These are phyloP conservation scores for Drosophila koepferae DNA, from an alignment of 2,888 invertebrate species.

Conservation along the genomic window DNA sequence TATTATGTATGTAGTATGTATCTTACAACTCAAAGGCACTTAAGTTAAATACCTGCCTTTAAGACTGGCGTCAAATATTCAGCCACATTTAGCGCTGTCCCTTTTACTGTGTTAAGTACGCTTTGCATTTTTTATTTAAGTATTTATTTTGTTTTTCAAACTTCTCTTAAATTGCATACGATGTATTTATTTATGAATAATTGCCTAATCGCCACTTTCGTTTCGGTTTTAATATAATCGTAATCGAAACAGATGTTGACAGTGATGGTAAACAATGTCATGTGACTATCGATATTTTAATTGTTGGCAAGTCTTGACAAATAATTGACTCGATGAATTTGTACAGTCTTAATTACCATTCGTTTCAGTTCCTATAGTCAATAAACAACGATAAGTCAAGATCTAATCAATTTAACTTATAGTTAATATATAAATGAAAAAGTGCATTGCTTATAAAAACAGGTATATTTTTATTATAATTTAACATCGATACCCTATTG, in stretches of 20 bases:
- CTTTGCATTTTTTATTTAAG: conserved; percentile 91
- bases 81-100: conserved; percentile 97
- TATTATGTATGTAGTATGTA: neutral
- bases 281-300: neutral
- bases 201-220: conserved; percentile 46
- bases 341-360: too few relatives aligned
- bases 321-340: neutral
- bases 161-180: conserved; percentile 29
- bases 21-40: neutral
- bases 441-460: neutral
- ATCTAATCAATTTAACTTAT: neutral
- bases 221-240: conserved; percentile 19
- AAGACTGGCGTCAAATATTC: conserved; percentile 98
- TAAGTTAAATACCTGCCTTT: conserved; percentile 88
- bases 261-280: conserved; percentile 1
- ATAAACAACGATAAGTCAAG: neutral
- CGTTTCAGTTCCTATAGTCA: too few relatives aligned
- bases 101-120: conserved; percentile 97
- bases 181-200: conserved; percentile 25
- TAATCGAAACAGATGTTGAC: conserved; percentile 26
- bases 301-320: neutral
- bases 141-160: conserved; percentile 13
- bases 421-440: neutral
- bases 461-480: neutral
- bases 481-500: neutral